These are phyloP conservation scores for Syritta pipiens DNA, from an alignment of 2,888 invertebrate species.

Conservation along the genomic window DNA sequence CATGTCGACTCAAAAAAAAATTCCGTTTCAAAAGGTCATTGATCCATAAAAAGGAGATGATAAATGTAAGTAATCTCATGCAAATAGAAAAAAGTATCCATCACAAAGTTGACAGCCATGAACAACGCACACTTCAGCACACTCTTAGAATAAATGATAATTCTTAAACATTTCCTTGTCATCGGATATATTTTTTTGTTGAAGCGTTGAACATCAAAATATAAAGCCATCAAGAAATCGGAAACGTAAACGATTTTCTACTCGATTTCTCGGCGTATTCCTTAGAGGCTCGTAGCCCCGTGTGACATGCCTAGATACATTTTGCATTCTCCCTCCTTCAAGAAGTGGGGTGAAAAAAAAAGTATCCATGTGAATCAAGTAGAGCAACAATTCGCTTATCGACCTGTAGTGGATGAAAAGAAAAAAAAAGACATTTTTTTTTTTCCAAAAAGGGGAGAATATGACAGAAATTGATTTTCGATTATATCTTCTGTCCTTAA, in stretches of 20 bases:
- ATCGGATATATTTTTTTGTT: slow-evolving; percentile 23
- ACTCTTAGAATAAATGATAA: slow-evolving; percentile 9
- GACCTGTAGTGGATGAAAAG: neutral
- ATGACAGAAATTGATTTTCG: slow-evolving; percentile 44
- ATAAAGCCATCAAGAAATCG: slow-evolving; percentile 32
- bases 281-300: neutral
- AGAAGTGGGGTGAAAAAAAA: neutral
- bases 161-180: slow-evolving; percentile 8
- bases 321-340: too few relatives aligned
- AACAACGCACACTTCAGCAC: neutral
- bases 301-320: neutral
- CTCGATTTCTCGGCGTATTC: slow-evolving; percentile 23
- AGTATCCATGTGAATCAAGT: too few relatives aligned
- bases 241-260: slow-evolving; percentile 45
- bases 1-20: too few relatives aligned
- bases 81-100: slow-evolving; percentile 1
- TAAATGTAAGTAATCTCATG: slow-evolving; percentile 4
- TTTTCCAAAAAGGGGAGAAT: neutral
- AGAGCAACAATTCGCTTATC: slow-evolving; percentile 20
- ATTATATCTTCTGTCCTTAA: slow-evolving; percentile 39
- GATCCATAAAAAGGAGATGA: slow-evolving; percentile 22
- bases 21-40: slow-evolving; percentile 19
- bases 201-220: slow-evolving; percentile 22
- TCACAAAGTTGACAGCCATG: slow-evolving; percentile 28
- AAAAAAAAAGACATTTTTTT: neutral